Percentiles rank a stretch among this genome's conserved stretches.
Evolutionary conservation across 1,140 invertebrate species (phyloP).

Genomic region (Phenacoccus solenopsis): DNA sequence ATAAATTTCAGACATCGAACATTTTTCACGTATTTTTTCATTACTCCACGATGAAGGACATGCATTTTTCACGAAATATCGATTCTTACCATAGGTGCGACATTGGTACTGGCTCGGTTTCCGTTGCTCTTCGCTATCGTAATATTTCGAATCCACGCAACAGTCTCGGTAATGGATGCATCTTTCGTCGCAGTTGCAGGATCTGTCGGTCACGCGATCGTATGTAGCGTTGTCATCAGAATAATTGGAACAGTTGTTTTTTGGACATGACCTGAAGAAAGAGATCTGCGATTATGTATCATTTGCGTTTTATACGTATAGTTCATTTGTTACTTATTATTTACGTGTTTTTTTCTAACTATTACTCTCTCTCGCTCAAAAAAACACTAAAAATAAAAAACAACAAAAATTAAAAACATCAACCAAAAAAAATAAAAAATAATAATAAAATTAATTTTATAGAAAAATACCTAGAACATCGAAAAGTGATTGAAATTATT

Average conservation of each 20-base stretch:
- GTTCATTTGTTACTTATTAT: no score
- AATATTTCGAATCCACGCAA: conserved; percentile 36
- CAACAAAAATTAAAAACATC: no score
- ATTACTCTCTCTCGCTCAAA: no score
- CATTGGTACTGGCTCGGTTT: conserved; percentile 8
- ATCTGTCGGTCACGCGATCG: conserved; percentile 24
- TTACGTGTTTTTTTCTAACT: no score
- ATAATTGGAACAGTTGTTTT: not conserved
- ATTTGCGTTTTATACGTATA: no score
- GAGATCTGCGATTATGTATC: no score
- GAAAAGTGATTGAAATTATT: no score
- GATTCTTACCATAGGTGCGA: not conserved
- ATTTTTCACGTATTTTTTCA: not conserved
- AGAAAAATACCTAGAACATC: no score
- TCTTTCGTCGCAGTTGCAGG: conserved; percentile 38
- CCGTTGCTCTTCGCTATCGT: conserved; percentile 29
- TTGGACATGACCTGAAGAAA: not conserved
- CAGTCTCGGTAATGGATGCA: conserved; percentile 41
- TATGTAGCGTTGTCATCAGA: not conserved
- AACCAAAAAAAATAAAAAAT: no score
- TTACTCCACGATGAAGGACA: not conserved
- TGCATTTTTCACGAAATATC: not conserved
- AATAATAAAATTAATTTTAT: no score
- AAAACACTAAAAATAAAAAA: no score
- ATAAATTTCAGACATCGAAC: not conserved